Percentiles rank a stretch among this genome's conserved stretches.
These are phyloP conservation scores for Nebria ingens DNA, from an alignment of 1,140 invertebrate genomes.

Conservation along the genomic window DNA sequence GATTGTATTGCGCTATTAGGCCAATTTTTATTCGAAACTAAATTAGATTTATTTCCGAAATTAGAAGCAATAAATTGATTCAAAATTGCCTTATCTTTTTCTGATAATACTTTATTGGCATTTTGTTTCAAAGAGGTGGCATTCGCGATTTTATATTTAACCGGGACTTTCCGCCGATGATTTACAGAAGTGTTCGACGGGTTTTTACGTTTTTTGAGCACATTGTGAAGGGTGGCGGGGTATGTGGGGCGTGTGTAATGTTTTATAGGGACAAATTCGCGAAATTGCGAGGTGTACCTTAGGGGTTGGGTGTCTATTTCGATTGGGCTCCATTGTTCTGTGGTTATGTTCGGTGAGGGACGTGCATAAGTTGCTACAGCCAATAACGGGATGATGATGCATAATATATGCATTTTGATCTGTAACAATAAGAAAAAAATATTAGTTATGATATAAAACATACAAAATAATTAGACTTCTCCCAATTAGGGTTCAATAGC, in stretches of 20 bases:
- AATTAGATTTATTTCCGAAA: neutral
- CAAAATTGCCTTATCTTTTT: neutral
- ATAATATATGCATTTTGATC: neutral
- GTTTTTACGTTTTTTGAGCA: neutral
- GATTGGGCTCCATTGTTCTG: neutral
- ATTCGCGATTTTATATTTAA: conserved; percentile 2
- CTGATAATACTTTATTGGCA: neutral
- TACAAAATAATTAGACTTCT: too few species aligned
- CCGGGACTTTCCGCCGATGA: neutral
- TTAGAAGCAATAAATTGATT: neutral
- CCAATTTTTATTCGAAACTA: neutral
- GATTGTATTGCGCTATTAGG: neutral
- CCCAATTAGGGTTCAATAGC: too few species aligned
- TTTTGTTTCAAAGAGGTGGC: neutral
- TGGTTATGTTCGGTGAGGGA: neutral
- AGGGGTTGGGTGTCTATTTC: neutral
- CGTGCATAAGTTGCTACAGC: neutral
- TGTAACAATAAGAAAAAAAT: conserved; percentile 2
- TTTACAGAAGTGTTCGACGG: neutral
- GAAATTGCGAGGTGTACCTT: neutral
- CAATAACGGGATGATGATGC: neutral
- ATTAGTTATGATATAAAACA: too few species aligned
- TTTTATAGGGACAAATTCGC: neutral
- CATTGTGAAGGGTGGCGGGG: neutral
- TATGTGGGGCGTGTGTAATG: neutral